Evolutionary conservation across 2,888 invertebrate species (phyloP), one percentile per base, ranked within the genome.

Genomic region (Latrodectus hesperus): DNA sequence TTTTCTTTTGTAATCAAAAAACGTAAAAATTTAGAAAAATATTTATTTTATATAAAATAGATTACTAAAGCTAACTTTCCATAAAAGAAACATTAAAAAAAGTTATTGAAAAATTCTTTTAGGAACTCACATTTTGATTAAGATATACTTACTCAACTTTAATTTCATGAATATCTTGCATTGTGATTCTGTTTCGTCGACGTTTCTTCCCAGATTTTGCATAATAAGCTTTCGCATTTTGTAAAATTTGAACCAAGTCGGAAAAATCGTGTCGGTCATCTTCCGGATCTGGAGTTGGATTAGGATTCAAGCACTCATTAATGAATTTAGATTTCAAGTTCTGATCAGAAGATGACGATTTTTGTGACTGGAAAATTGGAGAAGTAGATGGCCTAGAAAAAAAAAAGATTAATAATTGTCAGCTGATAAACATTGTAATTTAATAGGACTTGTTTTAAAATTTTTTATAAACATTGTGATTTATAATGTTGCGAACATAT

Each of bases 121-220:
- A 4, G 10, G 11, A n/a, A 38, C 16, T 71, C 1, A 10, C 12
- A 22, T 53, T 74, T 74, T 17, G 14, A 55, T n/a, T 65, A 49
- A 22, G 49, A 0, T 6, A 17, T 49, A 73, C 77, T 77, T 67
- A 87, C 86, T 55, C 60, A 0, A 60, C 3, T 14, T 72, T 60
- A 49, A 87, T 81, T 3, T 70, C 77, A 49, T 87, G 81, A 6
- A 87, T 67, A 9, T 87, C 86, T 12, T 77, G 76, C 4, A 87
- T 65, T 0, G 86, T 87, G 49, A 87, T 72, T 0, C 81, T 71
- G 1, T 64, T 71, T 52, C 38, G 60, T 60, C 10, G 60, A 75
- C n/a, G 9, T 51, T 70, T 8, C 14, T 53, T 49, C 38, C 51
- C 22, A 55, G 64, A 49, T n/a, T 17, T n/a, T 11, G 26, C 10